Evolutionary conservation across 1,140 invertebrate species (phyloP).

Genomic region (Dendrolimus punctatus): DNA sequence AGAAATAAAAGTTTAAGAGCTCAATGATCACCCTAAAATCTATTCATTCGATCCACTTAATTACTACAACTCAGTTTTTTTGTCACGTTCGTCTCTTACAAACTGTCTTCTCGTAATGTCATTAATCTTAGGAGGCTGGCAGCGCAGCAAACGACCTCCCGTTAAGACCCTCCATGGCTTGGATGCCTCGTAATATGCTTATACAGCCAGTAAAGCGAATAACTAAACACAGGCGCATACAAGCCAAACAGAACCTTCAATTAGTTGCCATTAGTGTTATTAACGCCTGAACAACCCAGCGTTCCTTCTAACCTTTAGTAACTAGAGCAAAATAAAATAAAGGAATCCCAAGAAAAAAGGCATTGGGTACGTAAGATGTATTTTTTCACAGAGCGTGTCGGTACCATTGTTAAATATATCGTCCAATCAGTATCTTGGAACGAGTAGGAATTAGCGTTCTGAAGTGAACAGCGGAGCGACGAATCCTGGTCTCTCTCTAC

Average conservation of each 20-base stretch:
- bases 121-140: slow-evolving; percentile 66
- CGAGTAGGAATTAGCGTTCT: slow-evolving; percentile 59
- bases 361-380: slow-evolving; percentile 50
- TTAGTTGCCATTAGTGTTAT: slow-evolving; percentile 53
- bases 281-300: slow-evolving; percentile 30
- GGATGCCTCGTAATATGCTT: slow-evolving; percentile 56
- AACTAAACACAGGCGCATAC: slow-evolving; percentile 41
- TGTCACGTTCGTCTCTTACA: slow-evolving; percentile 58
- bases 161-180: slow-evolving; percentile 59
- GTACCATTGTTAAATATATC: slow-evolving; percentile 68
- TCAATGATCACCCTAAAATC: slow-evolving; percentile 6
- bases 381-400: slow-evolving; percentile 55
- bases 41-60: slow-evolving; percentile 43
- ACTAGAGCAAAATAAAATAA: slow-evolving; percentile 50
- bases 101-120: slow-evolving; percentile 59
- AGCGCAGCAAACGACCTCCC: slow-evolving; percentile 67
- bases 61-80: slow-evolving; percentile 50
- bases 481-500: slow-evolving; percentile 44
- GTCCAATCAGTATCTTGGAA: slow-evolving; percentile 63
- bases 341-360: slow-evolving; percentile 52
- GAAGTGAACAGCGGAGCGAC: slow-evolving; percentile 42
- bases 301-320: slow-evolving; percentile 33
- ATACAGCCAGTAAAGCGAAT: slow-evolving; percentile 39
- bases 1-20: too few relatives aligned
- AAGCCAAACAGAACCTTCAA: slow-evolving; percentile 51